Base-by-base conservation (phyloP, 2,888 invertebrate species). In the Ichneumon xanthorius region DNA sequence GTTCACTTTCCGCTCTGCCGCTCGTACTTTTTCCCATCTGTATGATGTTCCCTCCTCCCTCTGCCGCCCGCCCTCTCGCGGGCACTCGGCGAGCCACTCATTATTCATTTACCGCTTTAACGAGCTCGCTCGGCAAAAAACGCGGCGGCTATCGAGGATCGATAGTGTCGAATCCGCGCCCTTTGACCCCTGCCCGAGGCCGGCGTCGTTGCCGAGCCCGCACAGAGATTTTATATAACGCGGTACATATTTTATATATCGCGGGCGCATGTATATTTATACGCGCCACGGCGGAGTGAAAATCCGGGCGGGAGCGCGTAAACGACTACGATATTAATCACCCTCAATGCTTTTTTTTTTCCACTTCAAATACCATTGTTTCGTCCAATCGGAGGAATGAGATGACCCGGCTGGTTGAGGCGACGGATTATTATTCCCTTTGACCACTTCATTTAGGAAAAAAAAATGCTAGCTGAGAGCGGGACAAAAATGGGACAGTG, bases 81-180 rank as follows among this genome's bases (percentile, higher is more conserved):
- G 65, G 63, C 73, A 80, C 84, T 73, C 80, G 58, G 84, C 72
- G 75, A 79, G 88, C 89, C 91, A 92, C 91, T 92, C 93, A 93
- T 93, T 93, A 93, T 93, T 92, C 92, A 92, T 92, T 92, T 92
- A 92, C 91, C 92, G 90, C 91, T 93, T 93, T 93, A 92, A 92
- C 93, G 92, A 93, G 92, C 90, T 89, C 89, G 89, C 90, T 89
- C 90, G 90, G 88, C 89, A 89, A 90, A 90, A 92, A 90, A 87
- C 37, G 78, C 72, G 85, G 85, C 81, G 87, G 82, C 84, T 82
- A 85, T 82, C 85, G 68, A 63, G 80, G 86, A 86, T 88, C 88
- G 87, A 89, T 90, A 88, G 84, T 87, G 75, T 82, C 87, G 87
- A 86, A 87, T 84, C 79, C 79, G 75, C 80, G 79, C 84, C 71